Conservation (phyloP, 2,113 vertebrate genomes). For the Callopanchax toddi region DNA sequence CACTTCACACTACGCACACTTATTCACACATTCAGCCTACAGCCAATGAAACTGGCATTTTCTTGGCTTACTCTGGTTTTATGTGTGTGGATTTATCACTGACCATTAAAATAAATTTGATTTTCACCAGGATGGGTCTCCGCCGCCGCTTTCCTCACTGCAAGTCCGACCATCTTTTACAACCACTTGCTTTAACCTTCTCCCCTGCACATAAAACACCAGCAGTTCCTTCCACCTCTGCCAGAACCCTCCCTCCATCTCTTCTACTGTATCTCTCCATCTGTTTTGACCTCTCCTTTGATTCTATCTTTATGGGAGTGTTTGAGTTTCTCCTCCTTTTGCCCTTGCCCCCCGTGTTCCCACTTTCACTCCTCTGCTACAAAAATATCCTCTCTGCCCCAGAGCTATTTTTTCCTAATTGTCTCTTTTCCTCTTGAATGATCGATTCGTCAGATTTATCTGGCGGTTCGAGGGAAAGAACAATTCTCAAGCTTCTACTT, state of each 20-base stretch:
- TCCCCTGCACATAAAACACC: conserved; percentile 61
- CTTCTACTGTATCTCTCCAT: conserved; percentile 54
- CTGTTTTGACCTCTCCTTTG: conserved; percentile 49
- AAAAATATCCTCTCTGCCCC: conserved; percentile 33
- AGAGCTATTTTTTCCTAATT: conserved; percentile 52
- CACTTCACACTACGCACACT: background rate
- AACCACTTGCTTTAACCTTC: conserved; percentile 73
- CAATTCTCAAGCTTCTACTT: conserved; percentile 5
- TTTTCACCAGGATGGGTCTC: conserved; percentile 63
- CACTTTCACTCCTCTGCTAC: conserved; percentile 19
- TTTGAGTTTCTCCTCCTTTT: conserved; percentile 48
- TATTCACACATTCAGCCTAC: conserved; percentile 3
- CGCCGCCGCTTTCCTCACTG: conserved; percentile 47
- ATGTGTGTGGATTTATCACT: conserved; percentile 71
- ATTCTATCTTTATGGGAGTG: conserved; percentile 51
- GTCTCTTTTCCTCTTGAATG: conserved; percentile 52
- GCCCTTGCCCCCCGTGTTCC: conserved; percentile 44
- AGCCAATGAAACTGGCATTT: conserved; percentile 41
- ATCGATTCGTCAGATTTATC: conserved; percentile 58
- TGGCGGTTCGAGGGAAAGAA: conserved; percentile 38
- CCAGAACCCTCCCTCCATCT: conserved; percentile 10
- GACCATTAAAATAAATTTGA: conserved; percentile 77
- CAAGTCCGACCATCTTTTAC: conserved; percentile 58
- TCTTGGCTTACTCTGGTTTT: conserved; percentile 42
- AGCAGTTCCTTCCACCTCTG: conserved; percentile 42